phyloP scores from a whole-genome alignment of 1,140 invertebrate genomes.

The Meteorus sp. region DNA sequence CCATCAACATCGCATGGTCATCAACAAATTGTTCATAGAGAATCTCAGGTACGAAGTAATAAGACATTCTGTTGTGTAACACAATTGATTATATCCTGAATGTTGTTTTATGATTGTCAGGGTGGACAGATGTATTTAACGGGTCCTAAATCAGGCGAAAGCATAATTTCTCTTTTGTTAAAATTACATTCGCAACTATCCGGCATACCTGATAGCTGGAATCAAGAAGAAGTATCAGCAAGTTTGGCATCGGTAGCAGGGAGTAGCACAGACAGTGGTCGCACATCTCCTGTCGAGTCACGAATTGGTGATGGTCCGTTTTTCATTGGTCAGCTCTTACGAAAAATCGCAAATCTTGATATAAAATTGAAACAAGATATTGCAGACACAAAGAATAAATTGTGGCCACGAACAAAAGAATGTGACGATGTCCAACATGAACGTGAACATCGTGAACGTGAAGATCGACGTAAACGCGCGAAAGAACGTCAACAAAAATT shows the following conservation, averaged over 20 bases:
- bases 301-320: conserved; percentile 86
- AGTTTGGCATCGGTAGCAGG: conserved; percentile 52
- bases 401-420: conserved; percentile 80
- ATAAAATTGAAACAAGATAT: conserved; percentile 68
- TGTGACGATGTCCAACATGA: conserved; percentile 74
- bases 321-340: conserved; percentile 79
- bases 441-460: conserved; percentile 73
- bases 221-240: conserved; percentile 60
- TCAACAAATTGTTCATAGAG: conserved; percentile 46
- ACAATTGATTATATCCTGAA: no score
- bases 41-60: conserved; percentile 44
- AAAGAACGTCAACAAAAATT: conserved; percentile 88
- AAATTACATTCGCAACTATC: conserved; percentile 92
- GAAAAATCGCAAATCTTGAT: conserved; percentile 73
- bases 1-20: conserved; percentile 56
- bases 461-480: conserved; percentile 79
- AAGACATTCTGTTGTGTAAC: no score
- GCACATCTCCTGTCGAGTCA: conserved; percentile 46
- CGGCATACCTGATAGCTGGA: conserved; percentile 78
- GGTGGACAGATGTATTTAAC: conserved; percentile 51
- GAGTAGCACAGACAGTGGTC: conserved; percentile 40
- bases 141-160: conserved; percentile 77
- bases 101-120: no score
- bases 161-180: conserved; percentile 86
- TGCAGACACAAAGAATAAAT: conserved; percentile 66